phyloP scores from a whole-genome alignment of 2,888 invertebrate genomes.

The Fragum fragum region DNA sequence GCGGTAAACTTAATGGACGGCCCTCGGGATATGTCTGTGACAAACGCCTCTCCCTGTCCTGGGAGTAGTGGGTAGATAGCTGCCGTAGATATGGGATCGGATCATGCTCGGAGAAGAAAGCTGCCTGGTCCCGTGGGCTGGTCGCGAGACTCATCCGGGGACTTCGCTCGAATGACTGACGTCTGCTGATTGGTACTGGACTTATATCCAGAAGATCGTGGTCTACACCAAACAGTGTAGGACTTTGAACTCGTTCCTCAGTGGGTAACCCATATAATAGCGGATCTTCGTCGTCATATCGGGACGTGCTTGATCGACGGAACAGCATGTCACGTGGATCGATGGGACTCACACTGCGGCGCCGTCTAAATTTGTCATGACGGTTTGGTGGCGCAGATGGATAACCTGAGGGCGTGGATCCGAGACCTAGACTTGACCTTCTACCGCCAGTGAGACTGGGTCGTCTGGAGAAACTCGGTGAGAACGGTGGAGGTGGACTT shows the following conservation, averaged over 20 bases:
- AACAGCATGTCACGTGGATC: constrained; percentile 64
- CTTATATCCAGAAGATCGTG: constrained; percentile 78
- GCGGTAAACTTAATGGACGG: constrained; percentile 55
- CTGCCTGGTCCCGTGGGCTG: constrained; percentile 75
- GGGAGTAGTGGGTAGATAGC: constrained; percentile 58
- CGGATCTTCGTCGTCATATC: constrained; percentile 75
- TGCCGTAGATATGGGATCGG: constrained; percentile 69
- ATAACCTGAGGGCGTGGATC: constrained; percentile 13
- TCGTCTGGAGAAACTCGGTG: constrained; percentile 61
- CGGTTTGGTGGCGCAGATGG: constrained; percentile 48
- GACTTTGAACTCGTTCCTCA: constrained; percentile 77
- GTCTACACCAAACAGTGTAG: constrained; percentile 78
- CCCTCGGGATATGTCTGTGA: constrained; percentile 62
- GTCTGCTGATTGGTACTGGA: constrained; percentile 74
- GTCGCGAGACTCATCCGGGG: constrained; percentile 79
- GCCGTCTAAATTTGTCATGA: constrained; percentile 68
- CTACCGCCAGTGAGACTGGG: constrained; percentile 58
- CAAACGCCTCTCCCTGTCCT: constrained; percentile 54
- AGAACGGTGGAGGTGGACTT: constrained; percentile 59
- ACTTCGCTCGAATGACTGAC: constrained; percentile 78
- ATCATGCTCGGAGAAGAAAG: constrained; percentile 82
- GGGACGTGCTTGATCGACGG: constrained; percentile 74
- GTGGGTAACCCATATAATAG: constrained; percentile 72
- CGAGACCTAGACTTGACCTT: constrained; percentile 52
- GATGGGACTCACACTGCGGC: constrained; percentile 75